Percentiles rank a stretch among this genome's conserved stretches.
Conservation (phyloP, 1,140 invertebrate genomes). For the Ceratoteleas bidentatus region DNA sequence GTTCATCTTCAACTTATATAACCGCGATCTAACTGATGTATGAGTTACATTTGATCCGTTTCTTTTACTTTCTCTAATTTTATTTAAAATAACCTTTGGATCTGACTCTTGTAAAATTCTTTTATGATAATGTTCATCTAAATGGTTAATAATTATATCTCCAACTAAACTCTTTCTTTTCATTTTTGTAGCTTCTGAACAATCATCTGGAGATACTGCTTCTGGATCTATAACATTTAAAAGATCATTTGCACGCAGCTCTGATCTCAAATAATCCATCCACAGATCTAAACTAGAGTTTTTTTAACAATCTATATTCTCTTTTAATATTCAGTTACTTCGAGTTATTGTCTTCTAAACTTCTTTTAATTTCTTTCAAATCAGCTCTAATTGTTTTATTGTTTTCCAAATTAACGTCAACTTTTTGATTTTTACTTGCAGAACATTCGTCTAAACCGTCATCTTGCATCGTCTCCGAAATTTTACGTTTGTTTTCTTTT, state of each 20-base stretch:
- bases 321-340: background rate
- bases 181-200: too few relatives aligned
- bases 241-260: background rate
- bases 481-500: background rate
- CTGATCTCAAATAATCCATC: background rate
- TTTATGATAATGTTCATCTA: conserved; percentile 65
- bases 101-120: conserved; percentile 58
- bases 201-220: too few relatives aligned
- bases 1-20: conserved; percentile 4
- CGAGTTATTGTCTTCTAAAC: background rate
- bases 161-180: conserved; percentile 19
- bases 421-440: background rate
- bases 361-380: conserved; percentile 1
- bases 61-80: conserved; percentile 45
- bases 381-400: background rate
- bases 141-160: conserved; percentile 59
- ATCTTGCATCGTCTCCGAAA: background rate
- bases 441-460: background rate
- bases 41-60: conserved; percentile 48
- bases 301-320: background rate
- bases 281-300: background rate
- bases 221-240: background rate
- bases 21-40: conserved; percentile 13
- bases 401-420: background rate
- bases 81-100: conserved; percentile 53